These are phyloP conservation scores for Sebastes variabilis DNA, from an alignment of 2,797 vertebrate species.

Conservation along the genomic window DNA sequence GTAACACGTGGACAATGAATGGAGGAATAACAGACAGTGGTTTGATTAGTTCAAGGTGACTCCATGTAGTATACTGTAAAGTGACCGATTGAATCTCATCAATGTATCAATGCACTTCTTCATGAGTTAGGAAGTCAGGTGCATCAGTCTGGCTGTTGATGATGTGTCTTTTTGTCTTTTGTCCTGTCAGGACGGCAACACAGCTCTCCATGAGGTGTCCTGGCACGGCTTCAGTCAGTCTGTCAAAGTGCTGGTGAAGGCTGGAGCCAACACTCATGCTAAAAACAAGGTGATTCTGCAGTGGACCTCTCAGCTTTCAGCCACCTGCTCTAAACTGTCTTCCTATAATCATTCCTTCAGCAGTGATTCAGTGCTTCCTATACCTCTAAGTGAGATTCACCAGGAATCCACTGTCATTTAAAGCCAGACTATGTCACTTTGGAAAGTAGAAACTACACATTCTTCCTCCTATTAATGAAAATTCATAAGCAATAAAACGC, in stretches of 20 bases:
- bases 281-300: constrained; percentile 91
- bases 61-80: background rate
- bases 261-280: constrained; percentile 94
- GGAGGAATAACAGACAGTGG: too few relatives aligned
- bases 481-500: too few relatives aligned
- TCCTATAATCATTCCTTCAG: too few relatives aligned
- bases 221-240: constrained; percentile 98
- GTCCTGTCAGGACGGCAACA: constrained; percentile 89
- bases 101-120: background rate
- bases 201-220: constrained; percentile 92
- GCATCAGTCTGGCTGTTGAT: background rate
- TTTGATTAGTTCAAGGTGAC: background rate
- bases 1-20: too few relatives aligned
- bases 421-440: too few relatives aligned
- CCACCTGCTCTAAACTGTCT: background rate
- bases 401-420: too few relatives aligned
- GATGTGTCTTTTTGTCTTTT: constrained; percentile 23
- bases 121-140: background rate
- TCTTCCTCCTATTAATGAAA: too few relatives aligned
- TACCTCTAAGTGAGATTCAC: too few relatives aligned
- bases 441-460: too few relatives aligned
- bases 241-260: constrained; percentile 94
- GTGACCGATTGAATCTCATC: background rate
- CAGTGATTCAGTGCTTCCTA: too few relatives aligned
- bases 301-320: too few relatives aligned